Evolutionary conservation across 1,140 invertebrate species (phyloP).

Genomic region (Drosophila grimshawi): DNA sequence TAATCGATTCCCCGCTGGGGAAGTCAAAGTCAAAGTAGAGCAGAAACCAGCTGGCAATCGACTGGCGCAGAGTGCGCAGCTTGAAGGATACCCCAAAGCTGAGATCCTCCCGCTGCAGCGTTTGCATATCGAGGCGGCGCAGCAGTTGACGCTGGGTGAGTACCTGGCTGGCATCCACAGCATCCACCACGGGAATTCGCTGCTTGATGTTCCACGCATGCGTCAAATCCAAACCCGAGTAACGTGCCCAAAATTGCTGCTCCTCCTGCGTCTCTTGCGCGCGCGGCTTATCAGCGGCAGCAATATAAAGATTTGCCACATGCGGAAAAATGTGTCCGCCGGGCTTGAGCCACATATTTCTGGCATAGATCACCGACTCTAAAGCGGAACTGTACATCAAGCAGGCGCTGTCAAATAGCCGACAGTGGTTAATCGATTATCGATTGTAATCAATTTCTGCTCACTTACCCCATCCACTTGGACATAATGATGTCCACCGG

Average conservation of each 20-base stretch:
- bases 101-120: conserved; percentile 11
- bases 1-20: background rate
- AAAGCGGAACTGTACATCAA: conserved; percentile 35
- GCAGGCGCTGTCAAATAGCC: conserved; percentile 28
- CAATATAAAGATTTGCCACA: conserved; percentile 35
- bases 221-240: conserved; percentile 26
- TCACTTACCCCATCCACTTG: conserved; percentile 62
- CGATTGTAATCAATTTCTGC: background rate
- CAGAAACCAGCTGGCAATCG: conserved; percentile 31
- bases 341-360: conserved; percentile 46
- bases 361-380: conserved; percentile 43
- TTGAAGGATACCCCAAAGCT: conserved; percentile 31
- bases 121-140: conserved; percentile 27
- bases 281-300: conserved; percentile 6
- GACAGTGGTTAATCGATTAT: background rate
- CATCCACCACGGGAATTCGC: conserved; percentile 5
- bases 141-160: conserved; percentile 26
- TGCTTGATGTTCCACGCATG: conserved; percentile 7
- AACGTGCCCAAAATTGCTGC: conserved; percentile 18
- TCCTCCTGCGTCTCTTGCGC: background rate
- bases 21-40: conserved; percentile 47
- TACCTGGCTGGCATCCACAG: conserved; percentile 9
- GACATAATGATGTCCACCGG: conserved; percentile 41
- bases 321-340: conserved; percentile 38
- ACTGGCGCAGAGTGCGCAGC: conserved; percentile 16